Evolutionary conservation across 2,888 invertebrate species (phyloP).

Genomic region (Acrobasis repandana): DNA sequence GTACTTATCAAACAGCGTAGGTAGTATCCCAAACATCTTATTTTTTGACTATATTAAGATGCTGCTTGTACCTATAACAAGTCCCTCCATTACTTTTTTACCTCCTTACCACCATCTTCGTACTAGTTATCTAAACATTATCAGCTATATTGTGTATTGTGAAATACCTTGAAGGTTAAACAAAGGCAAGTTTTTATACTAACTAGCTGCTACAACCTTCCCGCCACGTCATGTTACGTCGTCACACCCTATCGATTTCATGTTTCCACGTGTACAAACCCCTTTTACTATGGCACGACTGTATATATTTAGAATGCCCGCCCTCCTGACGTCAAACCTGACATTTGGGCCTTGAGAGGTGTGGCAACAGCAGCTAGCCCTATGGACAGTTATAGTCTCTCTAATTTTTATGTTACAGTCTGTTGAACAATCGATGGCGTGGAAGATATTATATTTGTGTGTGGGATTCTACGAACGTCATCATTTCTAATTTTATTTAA

Average conservation of each 20-base stretch:
- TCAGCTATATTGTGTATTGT: too few species aligned
- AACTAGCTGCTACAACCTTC: background rate
- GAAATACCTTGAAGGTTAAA: too few species aligned
- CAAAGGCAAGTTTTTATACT: too few species aligned
- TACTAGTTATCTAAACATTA: too few species aligned
- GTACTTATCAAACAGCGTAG: too few species aligned
- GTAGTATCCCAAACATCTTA: too few species aligned
- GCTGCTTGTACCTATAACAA: too few species aligned
- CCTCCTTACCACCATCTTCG: too few species aligned
- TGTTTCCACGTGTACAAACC: background rate
- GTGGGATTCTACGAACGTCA: background rate
- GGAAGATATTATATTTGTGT: background rate
- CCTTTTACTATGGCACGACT: constrained; percentile 19
- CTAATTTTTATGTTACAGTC: constrained; percentile 10
- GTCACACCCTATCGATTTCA: background rate
- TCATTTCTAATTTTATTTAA: background rate
- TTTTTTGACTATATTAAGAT: too few species aligned
- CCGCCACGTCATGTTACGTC: background rate
- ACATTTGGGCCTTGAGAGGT: constrained; percentile 63
- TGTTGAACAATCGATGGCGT: background rate
- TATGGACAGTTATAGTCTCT: constrained; percentile 9
- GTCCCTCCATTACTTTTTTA: too few species aligned
- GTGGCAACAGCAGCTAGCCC: constrained; percentile 20
- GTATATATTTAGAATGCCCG: constrained; percentile 68
- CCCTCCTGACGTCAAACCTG: constrained; percentile 76